Evolutionary conservation across 2,888 invertebrate genomes (phyloP), one percentile per base, ranked within the genome.

Genomic region (Agrotis clavis): DNA sequence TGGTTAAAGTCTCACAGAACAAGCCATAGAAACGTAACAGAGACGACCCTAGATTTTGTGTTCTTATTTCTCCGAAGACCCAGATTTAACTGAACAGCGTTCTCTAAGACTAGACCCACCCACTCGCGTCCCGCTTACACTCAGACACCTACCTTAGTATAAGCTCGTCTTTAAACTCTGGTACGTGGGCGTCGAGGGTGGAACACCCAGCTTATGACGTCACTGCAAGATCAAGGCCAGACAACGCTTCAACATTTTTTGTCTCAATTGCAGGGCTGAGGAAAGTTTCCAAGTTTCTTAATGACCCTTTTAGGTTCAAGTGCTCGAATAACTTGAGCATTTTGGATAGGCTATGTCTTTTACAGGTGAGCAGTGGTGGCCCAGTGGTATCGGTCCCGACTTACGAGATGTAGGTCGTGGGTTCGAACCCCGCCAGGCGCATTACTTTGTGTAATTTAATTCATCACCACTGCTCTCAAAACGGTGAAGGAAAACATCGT

Each of bases 191-290:
- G 84, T 71, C 14, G 61, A 74, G 77, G 79, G 82, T 64, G 76
- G 71, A 57, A 67, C 79, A 63, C 68, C 78, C 68, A 67, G 18
- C 57, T 78, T 72, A 75, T 87, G 83, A 87, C 86, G 83, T 87
- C 84, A 84, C 68, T 21, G 68, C 79, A 85, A 88, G 87, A 86
- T 88, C 86, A 88, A 86, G 88, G 86, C 63, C 85, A 73, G 51
- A 57, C 60, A 56, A 68, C 35, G 69, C 78, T 74, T 65, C 69
- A 47, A 66, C 67, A 82, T 82, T 84, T 84, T 85, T 78, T 77
- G 60, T 60, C 67, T 71, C 41, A 21, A 84, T 81, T 81, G 64
- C 65, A 65, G 48, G 56, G 18, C 13, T 19, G 56, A 66, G 74
- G 66, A 76, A 79, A 81, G 53, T 77, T 79, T 67, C 6, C 35